Evolutionary conservation across 2,113 vertebrate genomes (phyloP), one percentile per base, ranked within the genome.

Genomic region (Eulemur rufifrons): DNA sequence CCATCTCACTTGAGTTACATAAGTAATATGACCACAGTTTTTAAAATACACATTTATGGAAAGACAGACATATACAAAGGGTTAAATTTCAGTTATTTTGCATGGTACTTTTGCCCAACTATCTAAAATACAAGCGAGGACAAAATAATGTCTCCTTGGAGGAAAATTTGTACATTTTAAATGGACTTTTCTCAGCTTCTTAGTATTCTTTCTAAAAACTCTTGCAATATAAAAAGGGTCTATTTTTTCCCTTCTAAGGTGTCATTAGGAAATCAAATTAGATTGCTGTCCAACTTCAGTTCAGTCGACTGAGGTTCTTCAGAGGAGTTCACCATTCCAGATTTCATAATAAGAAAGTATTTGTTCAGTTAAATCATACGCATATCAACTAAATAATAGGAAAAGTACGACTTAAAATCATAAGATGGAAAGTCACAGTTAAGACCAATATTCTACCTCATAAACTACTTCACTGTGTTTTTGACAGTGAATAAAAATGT

Each of bases 261-360:
- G 47, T 85, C 27, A 20, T 71, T 18, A 86, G 2, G 29, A 78
- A 97, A 97, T 91, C 39, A 89, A 69, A 34, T 91, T 96, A 92
- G n/a, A 45, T 87, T 63, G 56, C 17, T 95, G 1, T 76, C 37
- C 50, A 2, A 4, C 34, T 71, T 86, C 45, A 61, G 32, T 54
- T 88, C 47, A 74, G 0, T 64, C 39, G 21, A 91, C n/a, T 88
- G 32, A 63, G 8, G 4, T 47, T 73, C 32, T 54, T 96, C 37
- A 86, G 15, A 54, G 4, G 8, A 87, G 14, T 88, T 97, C 8
- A 45, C 61, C 34, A 54, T 87, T 87, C 42, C 54, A 87, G 23
- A 5, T 92, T 92, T 81, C 45, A 74, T 84, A 77, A 23, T 42
- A 84, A 92, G 66, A 54, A 95, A 64, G 18, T 89, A 68, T 87